Evolutionary conservation across 1,140 invertebrate species (phyloP), one percentile per base, ranked within the genome.

Genomic region (Drosophila trapezifrons): DNA sequence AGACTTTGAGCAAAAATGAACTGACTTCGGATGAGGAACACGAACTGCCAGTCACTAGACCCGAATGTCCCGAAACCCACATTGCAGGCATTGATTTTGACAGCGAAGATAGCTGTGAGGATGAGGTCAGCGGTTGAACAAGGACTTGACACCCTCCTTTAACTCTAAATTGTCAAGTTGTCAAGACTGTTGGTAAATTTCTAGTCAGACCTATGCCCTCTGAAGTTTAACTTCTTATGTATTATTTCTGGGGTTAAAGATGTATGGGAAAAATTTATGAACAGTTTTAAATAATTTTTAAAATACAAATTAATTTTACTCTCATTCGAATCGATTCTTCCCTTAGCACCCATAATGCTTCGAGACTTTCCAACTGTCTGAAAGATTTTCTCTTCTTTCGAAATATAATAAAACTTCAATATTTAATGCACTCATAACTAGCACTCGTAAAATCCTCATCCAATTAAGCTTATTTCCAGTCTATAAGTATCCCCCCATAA

Each of bases 1-100:
- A 25, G 32, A 2, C 6, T 35, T 13, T 10, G 18, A 8, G 2
- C 20, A 22, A 52, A 35, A 18, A 7, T 2, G 5, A 0, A n/a
- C 1, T 15, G 1, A 25, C 13, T 0, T 54, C 22, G 1, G 38
- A 25, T 0, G 47, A 67, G 4, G 74, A 67, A 15, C 9, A 22
- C 0, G 17, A 37, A n/a, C 15, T 42, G 38, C n/a, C 73, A 7
- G 57, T 66, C 9, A 42, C 10, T 1, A 79, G 54, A 27, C 56
- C 59, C 4, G 4, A 37, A n/a, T 65, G 62, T 9, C 65, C 67
- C 7, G 66, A 72, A 7, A 72, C 69, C 3, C 69, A 72, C 37
- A 71, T 72, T n/a, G 12, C 5, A 3, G 18, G 29, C 17, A 18
- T 58, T 0, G 4, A 49, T 2, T 20, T 71, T 8, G 49, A 71